Conservation (phyloP, 2,113 vertebrate species). For the Garra rufa region DNA sequence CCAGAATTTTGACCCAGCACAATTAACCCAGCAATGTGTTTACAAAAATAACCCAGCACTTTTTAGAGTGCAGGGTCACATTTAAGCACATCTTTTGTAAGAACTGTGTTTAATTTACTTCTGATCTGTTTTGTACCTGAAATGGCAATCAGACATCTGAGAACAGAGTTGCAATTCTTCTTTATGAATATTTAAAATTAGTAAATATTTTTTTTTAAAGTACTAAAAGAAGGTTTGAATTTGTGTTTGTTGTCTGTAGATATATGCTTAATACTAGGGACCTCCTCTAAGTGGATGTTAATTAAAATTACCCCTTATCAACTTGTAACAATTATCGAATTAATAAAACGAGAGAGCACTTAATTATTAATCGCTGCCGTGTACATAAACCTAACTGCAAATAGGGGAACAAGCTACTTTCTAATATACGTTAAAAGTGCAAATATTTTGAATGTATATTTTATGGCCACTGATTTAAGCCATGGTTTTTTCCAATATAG, state of each 20-base stretch:
- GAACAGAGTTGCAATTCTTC: neutral
- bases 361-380: neutral
- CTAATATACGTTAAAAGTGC: neutral
- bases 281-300: too few species aligned
- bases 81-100: neutral
- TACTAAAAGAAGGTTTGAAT: neutral
- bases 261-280: neutral
- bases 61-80: too few species aligned
- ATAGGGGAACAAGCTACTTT: neutral
- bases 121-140: neutral
- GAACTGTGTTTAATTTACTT: neutral
- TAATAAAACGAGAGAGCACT: neutral
- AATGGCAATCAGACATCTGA: neutral
- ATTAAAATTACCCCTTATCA: too few species aligned
- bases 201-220: neutral
- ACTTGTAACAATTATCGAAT: neutral
- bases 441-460: neutral
- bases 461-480: conserved; percentile 4
- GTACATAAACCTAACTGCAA: neutral
- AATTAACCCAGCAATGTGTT: too few species aligned
- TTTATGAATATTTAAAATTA: neutral
- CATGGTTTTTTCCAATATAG: neutral
- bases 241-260: neutral
- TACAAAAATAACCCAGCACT: too few species aligned
- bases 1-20: too few species aligned